phyloP scores from a whole-genome alignment of 2,113 vertebrate genomes.

The Grantiella picta region DNA sequence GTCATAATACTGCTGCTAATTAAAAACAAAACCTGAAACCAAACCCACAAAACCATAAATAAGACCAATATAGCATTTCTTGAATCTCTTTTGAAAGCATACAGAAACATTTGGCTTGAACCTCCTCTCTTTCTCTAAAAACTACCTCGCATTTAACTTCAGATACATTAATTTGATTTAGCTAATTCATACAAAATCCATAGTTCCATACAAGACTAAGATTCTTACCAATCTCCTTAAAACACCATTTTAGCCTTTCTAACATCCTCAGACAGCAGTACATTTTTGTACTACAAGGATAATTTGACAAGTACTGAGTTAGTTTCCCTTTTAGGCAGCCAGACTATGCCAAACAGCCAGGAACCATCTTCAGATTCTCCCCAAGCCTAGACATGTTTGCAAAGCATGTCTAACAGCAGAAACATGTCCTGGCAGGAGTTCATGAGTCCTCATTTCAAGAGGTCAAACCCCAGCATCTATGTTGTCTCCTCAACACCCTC shows the following conservation, averaged over 20 bases:
- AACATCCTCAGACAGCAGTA: background rate
- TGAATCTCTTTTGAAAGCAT: background rate
- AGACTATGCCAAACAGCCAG: background rate
- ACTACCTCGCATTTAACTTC: background rate
- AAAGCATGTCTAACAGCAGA: conserved; percentile 3
- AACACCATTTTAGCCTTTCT: background rate
- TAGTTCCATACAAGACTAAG: background rate
- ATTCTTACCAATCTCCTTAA: background rate
- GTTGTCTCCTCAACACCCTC: background rate
- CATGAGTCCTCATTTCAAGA: background rate
- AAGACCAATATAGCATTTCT: background rate
- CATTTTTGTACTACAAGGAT: background rate
- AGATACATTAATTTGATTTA: background rate
- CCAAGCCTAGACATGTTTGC: background rate
- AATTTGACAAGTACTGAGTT: background rate
- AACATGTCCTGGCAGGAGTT: conserved; percentile 7
- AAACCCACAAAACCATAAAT: background rate
- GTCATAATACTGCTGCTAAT: background rate
- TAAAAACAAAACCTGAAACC: background rate
- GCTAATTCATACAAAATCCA: background rate
- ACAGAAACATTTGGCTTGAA: background rate
- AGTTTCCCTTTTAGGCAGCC: background rate
- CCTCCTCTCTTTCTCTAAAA: background rate
- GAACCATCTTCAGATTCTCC: background rate
- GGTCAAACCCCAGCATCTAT: background rate